Percentiles rank a stretch among this genome's conserved stretches.
Conservation (phyloP, 2,797 vertebrate genomes). For the Enteromius thamalakanensis region DNA sequence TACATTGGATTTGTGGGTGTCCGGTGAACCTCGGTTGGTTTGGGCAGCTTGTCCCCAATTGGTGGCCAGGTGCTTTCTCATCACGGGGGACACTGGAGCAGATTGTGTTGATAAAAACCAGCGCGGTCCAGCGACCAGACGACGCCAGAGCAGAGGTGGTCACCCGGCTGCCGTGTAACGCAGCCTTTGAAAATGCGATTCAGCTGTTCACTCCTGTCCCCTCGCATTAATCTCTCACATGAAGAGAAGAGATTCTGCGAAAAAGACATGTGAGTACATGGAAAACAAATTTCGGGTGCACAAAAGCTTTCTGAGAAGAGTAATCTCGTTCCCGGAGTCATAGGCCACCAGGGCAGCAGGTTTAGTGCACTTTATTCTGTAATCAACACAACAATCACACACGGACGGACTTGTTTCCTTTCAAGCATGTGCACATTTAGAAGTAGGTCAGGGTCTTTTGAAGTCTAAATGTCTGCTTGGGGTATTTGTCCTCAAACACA, state of each 20-base stretch:
- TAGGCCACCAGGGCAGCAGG: constrained; percentile 1
- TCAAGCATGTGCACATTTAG: constrained; percentile 2
- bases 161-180: neutral
- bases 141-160: constrained; percentile 30
- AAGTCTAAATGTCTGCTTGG: constrained; percentile 8
- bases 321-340: constrained; percentile 11
- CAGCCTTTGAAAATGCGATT: constrained; percentile 35
- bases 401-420: constrained; percentile 5
- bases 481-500: constrained; percentile 23
- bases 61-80: constrained; percentile 20
- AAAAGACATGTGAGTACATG: constrained; percentile 14
- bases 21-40: neutral
- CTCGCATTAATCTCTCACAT: constrained; percentile 29
- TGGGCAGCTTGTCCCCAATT: neutral
- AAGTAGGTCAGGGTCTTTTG: constrained; percentile 41
- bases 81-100: constrained; percentile 20
- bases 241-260: constrained; percentile 2
- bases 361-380: constrained; percentile 1
- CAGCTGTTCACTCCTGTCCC: constrained; percentile 30
- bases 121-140: neutral
- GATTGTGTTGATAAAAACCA: constrained; percentile 38
- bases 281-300: constrained; percentile 11
- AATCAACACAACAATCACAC: constrained; percentile 25
- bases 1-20: neutral
- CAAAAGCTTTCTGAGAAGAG: constrained; percentile 27